A percentile compares a stretch with the other conserved stretches of the same genome.
Conservation (phyloP, 2,888 invertebrate genomes). For the Ormyrus pomaceus region DNA sequence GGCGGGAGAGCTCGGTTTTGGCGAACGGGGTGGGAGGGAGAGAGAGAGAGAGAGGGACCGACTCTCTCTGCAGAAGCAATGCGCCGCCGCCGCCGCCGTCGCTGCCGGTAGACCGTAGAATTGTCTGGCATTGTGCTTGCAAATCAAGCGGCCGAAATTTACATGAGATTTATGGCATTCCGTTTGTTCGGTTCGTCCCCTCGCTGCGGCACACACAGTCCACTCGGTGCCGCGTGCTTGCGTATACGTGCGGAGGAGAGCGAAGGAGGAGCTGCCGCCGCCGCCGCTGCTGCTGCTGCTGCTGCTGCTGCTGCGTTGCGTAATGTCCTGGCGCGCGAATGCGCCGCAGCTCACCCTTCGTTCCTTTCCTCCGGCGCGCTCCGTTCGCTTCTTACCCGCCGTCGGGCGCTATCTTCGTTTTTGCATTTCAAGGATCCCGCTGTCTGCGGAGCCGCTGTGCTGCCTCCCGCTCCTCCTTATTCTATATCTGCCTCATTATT, state of each 20-base stretch:
- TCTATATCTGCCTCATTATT: conserved; percentile 50
- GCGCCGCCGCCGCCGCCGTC: conserved; percentile 54
- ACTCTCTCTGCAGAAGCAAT: conserved; percentile 62
- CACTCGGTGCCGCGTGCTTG: not conserved
- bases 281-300: conserved; percentile 11
- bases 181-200: conserved; percentile 63
- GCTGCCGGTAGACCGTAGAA: conserved; percentile 66
- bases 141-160: conserved; percentile 74
- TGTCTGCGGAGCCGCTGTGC: not conserved
- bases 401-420: conserved; percentile 8
- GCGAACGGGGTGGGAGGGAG: conserved; percentile 8
- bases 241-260: not conserved
- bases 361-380: not conserved
- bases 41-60: conserved; percentile 7
- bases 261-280: not conserved
- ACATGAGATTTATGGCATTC: conserved; percentile 74
- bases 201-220: conserved; percentile 2
- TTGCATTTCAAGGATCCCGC: conserved; percentile 40
- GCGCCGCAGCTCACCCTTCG: conserved; percentile 20
- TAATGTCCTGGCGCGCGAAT: conserved; percentile 53
- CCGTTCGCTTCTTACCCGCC: not conserved
- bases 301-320: conserved; percentile 52
- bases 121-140: conserved; percentile 74
- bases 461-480: conserved; percentile 20
- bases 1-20: not conserved